Evolutionary conservation across 2,113 vertebrate genomes (phyloP).

Genomic region (Gallinago paraguaiae): DNA sequence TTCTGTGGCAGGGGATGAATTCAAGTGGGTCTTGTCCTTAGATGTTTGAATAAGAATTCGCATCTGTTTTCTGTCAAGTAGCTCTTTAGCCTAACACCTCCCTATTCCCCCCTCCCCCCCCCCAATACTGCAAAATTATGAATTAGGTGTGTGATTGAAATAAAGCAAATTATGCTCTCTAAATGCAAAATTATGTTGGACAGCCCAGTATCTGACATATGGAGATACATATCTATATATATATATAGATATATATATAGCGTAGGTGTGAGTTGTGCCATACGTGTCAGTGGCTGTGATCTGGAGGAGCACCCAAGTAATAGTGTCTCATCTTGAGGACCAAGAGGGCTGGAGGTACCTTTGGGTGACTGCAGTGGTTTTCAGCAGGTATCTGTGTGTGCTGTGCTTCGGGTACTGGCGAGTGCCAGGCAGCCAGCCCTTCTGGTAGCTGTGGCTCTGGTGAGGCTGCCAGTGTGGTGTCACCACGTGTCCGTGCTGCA

Average conservation of each 20-base stretch:
- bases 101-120: too few species aligned
- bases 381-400: not conserved
- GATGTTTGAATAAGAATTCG: slow-evolving; percentile 13
- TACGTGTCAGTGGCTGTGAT: not conserved
- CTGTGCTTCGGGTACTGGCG: rapidly evolving
- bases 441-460: not conserved
- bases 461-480: not conserved
- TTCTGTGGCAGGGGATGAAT: slow-evolving; percentile 27
- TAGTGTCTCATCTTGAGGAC: not conserved
- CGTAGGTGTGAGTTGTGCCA: rapidly evolving
- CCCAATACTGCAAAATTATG: not conserved
- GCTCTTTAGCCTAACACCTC: not conserved
- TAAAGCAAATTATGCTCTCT: not conserved
- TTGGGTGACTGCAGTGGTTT: not conserved
- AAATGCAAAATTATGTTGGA: not conserved
- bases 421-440: too few species aligned
- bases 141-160: not conserved
- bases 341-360: not conserved
- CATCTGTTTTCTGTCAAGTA: slow-evolving; percentile 17
- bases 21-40: slow-evolving; percentile 20
- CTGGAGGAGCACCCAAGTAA: not conserved
- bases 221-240: not conserved
- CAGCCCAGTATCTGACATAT: not conserved
- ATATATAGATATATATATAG: not conserved
- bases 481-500: rapidly evolving